A percentile compares a stretch with the other conserved stretches of the same genome.
Evolutionary conservation across 1,140 invertebrate species (phyloP).

Genomic region (Solen grandis): DNA sequence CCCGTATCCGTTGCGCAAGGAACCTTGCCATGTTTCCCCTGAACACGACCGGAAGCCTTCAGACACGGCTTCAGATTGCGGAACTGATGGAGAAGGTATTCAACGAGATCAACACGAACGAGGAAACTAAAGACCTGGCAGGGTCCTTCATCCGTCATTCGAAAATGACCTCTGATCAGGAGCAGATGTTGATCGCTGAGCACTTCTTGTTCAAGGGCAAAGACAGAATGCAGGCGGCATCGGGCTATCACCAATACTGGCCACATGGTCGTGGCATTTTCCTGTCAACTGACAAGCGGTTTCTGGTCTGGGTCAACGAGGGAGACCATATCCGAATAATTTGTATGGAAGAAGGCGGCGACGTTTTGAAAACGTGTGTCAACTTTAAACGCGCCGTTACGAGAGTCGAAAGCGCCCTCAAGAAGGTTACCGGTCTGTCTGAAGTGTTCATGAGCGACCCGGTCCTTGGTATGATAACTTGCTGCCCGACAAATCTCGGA

Average conservation of each 20-base stretch:
- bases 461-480: slow-evolving; percentile 37
- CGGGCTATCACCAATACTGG: slow-evolving; percentile 84
- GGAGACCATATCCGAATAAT: slow-evolving; percentile 98
- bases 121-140: not conserved
- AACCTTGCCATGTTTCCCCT: slow-evolving; percentile 26
- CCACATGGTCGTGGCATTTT: slow-evolving; percentile 97
- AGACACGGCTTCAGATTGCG: not conserved
- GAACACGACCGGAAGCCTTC: not conserved
- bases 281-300: slow-evolving; percentile 96
- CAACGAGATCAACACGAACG: not conserved
- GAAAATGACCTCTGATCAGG: slow-evolving; percentile 20
- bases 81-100: not conserved
- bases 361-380: not conserved
- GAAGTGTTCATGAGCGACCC: slow-evolving; percentile 1
- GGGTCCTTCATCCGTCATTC: slow-evolving; percentile 10
- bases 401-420: slow-evolving; percentile 2
- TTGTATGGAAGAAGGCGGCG: slow-evolving; percentile 92
- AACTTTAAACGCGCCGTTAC: slow-evolving; percentile 5
- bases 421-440: not conserved
- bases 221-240: slow-evolving; percentile 10
- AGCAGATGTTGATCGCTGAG: slow-evolving; percentile 11
- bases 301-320: slow-evolving; percentile 98
- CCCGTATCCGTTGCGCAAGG: slow-evolving; percentile 3
- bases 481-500: slow-evolving; percentile 39
- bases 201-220: slow-evolving; percentile 46